Evolutionary conservation across 2,888 invertebrate species (phyloP), one percentile per base, ranked within the genome.

Genomic region (Cordilura impudica): DNA sequence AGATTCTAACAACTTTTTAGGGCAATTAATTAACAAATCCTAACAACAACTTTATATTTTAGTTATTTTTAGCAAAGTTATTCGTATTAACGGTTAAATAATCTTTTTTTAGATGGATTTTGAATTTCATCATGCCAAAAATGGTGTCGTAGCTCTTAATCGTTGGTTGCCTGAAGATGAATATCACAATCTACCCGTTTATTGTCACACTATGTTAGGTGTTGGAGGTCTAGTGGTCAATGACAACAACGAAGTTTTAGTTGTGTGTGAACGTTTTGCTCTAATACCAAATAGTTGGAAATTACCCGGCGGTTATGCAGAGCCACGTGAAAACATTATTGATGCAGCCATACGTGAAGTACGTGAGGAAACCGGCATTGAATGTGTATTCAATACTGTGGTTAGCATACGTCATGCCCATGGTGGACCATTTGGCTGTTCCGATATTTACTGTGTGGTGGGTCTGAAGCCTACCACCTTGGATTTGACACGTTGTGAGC

Each of bases 231-330:
- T 97, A 82, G 96, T 98, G 6, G 91, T 96, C 0, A 85, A 87
- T 89, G 92, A 94, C 5, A 91, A 93, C 7, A 91, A 94, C 69
- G 93, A 97, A 90, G 90, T 98, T 66, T 91, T 98, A 63, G 95
- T 95, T 18, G 95, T 98, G 0, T 92, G 93, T 82, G 97, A 98
- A 87, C 93, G 93, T 85, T 87, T 84, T 84, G 84, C 90, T 1
- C 75, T 90, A 65, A 88, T 89, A 26, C 85, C 83, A 88, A 91
- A 87, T 82, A 92, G 83, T 85, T 98, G 97, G 97, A 98, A 98
- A 90, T 90, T 98, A 6, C 98, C 98, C 14, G 98, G 98, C 65
- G 98, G 98, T 61, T 95, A 95, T 90, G 95, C 96, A 16, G 95
- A 97, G 88, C 94, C 94, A 90, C 96, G 94, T 70, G 98, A 98